Evolutionary conservation across 2,888 invertebrate genomes (phyloP), one percentile per base, ranked within the genome.

Genomic region (Pheosia tremula): DNA sequence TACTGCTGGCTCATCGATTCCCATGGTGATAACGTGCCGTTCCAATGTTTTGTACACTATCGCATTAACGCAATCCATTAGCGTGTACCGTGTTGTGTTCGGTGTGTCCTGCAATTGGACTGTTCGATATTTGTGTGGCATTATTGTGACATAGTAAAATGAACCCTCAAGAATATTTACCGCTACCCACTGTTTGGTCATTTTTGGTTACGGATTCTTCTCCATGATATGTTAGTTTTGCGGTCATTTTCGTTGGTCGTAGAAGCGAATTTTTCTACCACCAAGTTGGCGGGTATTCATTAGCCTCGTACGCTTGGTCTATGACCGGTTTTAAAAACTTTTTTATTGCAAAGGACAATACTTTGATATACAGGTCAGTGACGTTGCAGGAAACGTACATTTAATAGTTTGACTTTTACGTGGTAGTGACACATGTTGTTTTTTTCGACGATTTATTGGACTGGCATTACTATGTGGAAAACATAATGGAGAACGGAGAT

Each of bases 21-120:
- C 64, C 62, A 45, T 54, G 72, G 58, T 50, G 55, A 66, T 72
- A 61, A 58, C 64, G 67, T 73, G 67, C 61, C 13, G 24, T 41
- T 61, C 39, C 43, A 49, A 53, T 57, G 58, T 57, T 39, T 47
- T 49, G 56, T 64, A 52, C 60, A 52, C 11, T 64, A 64, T 63
- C 57, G 63, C 59, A 63, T 69, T 61, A 58, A 58, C 0, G 63
- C 61, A 62, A 66, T 72, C 66, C 63, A 72, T 66, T 72, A 72
- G 57, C 53, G 39, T 24, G 9, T 9, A 24, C 24, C 52, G 9
- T 36, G 52, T 24, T 52, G 52, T 0, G 24, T 3, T 50, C n/a
- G 7, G 24, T 7, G 52, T 52, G 52, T 52, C 13, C 52, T n/a
- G 52, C 13, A 24, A 52, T 47, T 47, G n/a, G 9, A n/a, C 47